A percentile compares a stretch with the other conserved stretches of the same genome.
Conservation (phyloP, 1,140 invertebrate species). For the Heliconius nattereri region DNA sequence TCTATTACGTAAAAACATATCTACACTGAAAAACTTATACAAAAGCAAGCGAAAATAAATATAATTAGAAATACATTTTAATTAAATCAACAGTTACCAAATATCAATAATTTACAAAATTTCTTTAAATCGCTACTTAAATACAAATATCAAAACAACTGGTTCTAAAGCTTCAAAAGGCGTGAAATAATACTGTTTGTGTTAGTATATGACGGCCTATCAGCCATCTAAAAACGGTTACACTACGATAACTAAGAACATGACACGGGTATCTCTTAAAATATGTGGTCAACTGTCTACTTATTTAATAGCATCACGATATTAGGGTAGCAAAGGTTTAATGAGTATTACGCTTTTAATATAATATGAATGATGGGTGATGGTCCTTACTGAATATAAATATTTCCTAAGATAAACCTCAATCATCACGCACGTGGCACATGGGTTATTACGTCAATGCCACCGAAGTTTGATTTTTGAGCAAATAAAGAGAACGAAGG, state of each 20-base stretch:
- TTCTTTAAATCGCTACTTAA: background rate
- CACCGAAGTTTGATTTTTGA: background rate
- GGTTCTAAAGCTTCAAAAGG: conserved; percentile 6
- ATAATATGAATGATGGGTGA: no score
- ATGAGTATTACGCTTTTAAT: no score
- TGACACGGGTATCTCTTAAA: conserved; percentile 60
- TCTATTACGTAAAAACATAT: no score
- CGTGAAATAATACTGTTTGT: conserved; percentile 30
- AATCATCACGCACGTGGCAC: background rate
- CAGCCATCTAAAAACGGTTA: conserved; percentile 27
- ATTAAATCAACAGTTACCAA: no score
- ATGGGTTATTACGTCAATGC: background rate
- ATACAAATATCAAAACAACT: conserved; percentile 7
- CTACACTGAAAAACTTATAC: no score
- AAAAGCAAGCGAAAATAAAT: no score
- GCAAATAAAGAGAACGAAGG: background rate
- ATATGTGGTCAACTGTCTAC: conserved; percentile 60
- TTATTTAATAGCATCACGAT: background rate
- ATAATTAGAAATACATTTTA: no score
- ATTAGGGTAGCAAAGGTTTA: background rate
- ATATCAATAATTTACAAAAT: background rate
- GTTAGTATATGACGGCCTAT: background rate
- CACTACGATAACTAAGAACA: conserved; percentile 66
- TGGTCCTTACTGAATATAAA: no score
- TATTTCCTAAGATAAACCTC: background rate